A percentile compares a stretch with the other conserved stretches of the same genome.
Conservation (phyloP, 2,888 invertebrate species). For the Augochlorella aurata region DNA sequence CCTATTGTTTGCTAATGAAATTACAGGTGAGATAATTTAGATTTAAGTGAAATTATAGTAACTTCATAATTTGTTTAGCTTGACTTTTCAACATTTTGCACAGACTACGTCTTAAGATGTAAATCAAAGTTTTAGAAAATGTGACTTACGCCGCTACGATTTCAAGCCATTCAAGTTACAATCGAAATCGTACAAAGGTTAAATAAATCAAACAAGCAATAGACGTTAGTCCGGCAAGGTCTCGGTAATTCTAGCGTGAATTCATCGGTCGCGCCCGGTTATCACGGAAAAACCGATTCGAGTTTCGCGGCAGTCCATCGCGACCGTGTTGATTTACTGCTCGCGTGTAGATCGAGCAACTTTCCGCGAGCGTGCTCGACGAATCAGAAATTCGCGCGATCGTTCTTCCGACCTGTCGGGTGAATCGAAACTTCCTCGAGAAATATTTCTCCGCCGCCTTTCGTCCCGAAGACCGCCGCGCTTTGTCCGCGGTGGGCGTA, state of each 20-base stretch:
- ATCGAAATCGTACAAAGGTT: too few relatives aligned
- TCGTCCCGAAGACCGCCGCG: not conserved
- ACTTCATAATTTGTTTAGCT: too few relatives aligned
- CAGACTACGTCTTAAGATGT: too few relatives aligned
- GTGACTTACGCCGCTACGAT: too few relatives aligned
- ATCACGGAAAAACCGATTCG: constrained; percentile 40
- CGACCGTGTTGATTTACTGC: constrained; percentile 53
- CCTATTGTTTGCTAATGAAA: too few relatives aligned
- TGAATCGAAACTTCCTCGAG: constrained; percentile 65
- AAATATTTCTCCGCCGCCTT: constrained; percentile 61
- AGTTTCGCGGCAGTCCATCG: constrained; percentile 8
- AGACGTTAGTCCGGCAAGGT: too few relatives aligned
- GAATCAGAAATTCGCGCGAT: constrained; percentile 63
- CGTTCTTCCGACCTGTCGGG: constrained; percentile 62
- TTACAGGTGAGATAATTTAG: too few relatives aligned
- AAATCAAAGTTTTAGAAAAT: too few relatives aligned
- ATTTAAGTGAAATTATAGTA: too few relatives aligned
- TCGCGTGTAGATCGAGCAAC: constrained; percentile 47
- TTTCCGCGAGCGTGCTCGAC: constrained; percentile 46
- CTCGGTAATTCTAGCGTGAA: constrained; percentile 7
- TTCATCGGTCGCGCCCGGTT: constrained; percentile 40
- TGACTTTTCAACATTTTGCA: too few relatives aligned
- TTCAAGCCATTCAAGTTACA: too few relatives aligned
- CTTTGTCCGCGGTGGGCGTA: constrained; percentile 21
- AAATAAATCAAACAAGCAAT: too few relatives aligned